Conservation (phyloP, 2,797 vertebrate genomes). For the Sphenodon punctatus region DNA sequence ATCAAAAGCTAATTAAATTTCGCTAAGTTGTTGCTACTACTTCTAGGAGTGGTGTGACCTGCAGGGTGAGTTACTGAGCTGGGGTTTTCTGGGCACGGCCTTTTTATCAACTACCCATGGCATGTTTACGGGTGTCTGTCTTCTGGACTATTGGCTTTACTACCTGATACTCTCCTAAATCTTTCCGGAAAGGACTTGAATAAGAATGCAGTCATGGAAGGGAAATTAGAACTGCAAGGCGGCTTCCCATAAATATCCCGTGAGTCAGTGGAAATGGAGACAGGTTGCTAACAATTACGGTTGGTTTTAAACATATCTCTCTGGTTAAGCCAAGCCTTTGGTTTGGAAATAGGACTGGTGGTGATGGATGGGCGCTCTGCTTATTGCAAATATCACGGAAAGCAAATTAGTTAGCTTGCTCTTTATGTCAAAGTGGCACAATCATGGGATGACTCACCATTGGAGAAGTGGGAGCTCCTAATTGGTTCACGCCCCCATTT, state of each 20-base stretch:
- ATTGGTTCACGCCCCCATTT: too few relatives aligned
- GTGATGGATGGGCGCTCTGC: not conserved
- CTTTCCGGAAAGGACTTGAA: constrained; percentile 1
- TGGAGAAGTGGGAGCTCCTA: too few relatives aligned
- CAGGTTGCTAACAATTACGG: not conserved
- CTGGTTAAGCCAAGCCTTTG: accelerated
- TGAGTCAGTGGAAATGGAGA: not conserved
- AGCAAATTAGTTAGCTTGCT: not conserved
- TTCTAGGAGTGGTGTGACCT: not conserved
- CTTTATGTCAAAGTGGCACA: not conserved
- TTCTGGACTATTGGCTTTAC: not conserved
- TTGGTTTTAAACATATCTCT: not conserved
- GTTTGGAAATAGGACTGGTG: not conserved
- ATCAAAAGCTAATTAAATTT: not conserved
- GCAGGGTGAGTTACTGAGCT: not conserved
- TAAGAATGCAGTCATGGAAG: not conserved
- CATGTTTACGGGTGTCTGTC: constrained; percentile 31
- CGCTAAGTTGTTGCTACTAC: not conserved
- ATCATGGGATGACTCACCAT: too few relatives aligned
- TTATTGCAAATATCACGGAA: not conserved
- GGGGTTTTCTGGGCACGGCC: constrained; percentile 35
- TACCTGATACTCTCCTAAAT: constrained; percentile 23
- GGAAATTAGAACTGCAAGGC: not conserved
- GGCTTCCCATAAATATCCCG: constrained; percentile 10
- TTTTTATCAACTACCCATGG: constrained; percentile 24